Evolutionary conservation across 2,113 vertebrate species (phyloP).

Genomic region (Odocoileus virginianus): DNA sequence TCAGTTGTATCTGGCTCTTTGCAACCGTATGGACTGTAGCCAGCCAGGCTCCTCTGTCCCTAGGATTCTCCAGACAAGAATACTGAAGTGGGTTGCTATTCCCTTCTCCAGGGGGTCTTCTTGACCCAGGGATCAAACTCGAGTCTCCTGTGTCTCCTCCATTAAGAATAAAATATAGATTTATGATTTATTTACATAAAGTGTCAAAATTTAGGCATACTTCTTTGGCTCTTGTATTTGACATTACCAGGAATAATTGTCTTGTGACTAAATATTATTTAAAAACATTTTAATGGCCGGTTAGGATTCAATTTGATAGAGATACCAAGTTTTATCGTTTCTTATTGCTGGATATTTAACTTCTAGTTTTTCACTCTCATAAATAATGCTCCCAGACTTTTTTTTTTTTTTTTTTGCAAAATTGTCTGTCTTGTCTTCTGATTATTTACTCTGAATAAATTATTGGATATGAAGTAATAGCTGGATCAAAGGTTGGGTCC

Average conservation of each 20-base stretch:
- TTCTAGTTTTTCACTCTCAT: neutral
- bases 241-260: neutral
- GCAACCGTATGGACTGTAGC: neutral
- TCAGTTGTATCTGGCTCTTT: neutral
- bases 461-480: neutral
- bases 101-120: neutral
- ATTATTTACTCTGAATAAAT: slow-evolving; percentile 29
- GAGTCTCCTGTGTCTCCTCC: neutral
- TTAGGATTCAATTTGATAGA: neutral
- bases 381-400: neutral
- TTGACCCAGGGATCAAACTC: neutral
- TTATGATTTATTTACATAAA: neutral
- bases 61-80: neutral
- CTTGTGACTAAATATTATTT: slow-evolving; percentile 6
- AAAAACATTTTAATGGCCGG: neutral
- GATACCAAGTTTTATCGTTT: neutral
- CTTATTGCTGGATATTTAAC: neutral
- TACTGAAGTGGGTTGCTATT: neutral
- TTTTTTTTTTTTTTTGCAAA: neutral
- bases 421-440: neutral
- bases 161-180: neutral
- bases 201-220: neutral
- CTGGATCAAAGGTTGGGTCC: neutral
- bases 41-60: neutral
- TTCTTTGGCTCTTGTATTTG: neutral